These are phyloP conservation scores for Poeciliopsis turrubarensis DNA, from an alignment of 2,113 vertebrate species.

Conservation along the genomic window DNA sequence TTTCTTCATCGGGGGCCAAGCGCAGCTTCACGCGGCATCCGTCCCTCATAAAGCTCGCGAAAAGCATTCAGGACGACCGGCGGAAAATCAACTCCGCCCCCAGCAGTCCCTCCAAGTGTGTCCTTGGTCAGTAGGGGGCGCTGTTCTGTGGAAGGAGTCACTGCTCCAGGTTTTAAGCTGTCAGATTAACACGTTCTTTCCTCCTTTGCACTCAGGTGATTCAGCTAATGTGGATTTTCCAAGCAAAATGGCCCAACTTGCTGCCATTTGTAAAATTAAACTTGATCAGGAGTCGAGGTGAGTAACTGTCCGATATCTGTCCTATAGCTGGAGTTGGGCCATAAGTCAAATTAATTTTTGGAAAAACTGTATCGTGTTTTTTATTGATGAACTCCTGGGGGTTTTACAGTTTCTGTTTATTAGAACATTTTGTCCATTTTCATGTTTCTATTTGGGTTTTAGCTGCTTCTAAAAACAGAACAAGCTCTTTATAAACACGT, in stretches of 20 bases:
- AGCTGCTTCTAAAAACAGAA: too few relatives aligned
- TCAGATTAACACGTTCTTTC: not conserved
- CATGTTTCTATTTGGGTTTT: too few relatives aligned
- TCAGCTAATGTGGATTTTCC: conserved; percentile 59
- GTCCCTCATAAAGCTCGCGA: conserved; percentile 91
- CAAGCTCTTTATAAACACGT: too few relatives aligned
- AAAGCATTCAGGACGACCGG: conserved; percentile 88
- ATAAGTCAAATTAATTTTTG: too few relatives aligned
- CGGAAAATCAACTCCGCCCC: conserved; percentile 95
- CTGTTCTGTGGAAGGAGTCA: rapidly evolving
- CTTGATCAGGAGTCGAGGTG: conserved; percentile 88
- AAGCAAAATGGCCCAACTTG: conserved; percentile 88
- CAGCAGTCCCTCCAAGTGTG: conserved; percentile 85
- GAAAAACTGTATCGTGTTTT: too few relatives aligned
- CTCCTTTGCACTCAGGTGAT: conserved; percentile 55
- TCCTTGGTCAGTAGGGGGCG: conserved; percentile 69
- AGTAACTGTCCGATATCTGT: conserved; percentile 15
- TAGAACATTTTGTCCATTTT: too few relatives aligned
- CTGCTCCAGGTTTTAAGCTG: not conserved
- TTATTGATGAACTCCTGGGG: too few relatives aligned
- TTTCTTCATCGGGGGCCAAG: conserved; percentile 82
- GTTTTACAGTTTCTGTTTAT: too few relatives aligned
- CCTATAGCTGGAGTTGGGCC: too few relatives aligned
- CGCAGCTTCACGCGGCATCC: conserved; percentile 90
- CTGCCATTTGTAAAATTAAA: conserved; percentile 86